A percentile compares a stretch with the other conserved stretches of the same genome.
These are phyloP conservation scores for Meloidogyne chitwoodi DNA, from an alignment of 1,140 invertebrate species.

Conservation along the genomic window DNA sequence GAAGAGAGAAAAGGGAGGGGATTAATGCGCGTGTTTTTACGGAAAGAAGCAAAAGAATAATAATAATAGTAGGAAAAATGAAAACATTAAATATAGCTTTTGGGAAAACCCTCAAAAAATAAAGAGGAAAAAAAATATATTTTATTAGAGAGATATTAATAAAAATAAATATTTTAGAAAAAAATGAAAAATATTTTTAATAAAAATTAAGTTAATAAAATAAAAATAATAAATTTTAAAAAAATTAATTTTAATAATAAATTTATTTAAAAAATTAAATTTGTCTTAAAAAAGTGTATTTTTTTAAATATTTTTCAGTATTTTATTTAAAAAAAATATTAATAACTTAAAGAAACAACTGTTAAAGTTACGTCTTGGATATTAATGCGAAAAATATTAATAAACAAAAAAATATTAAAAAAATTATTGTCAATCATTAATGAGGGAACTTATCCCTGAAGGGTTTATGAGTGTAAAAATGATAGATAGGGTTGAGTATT, in stretches of 20 bases:
- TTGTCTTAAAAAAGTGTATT: too few species aligned
- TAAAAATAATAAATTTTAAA: too few species aligned
- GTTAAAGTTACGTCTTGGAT: background rate
- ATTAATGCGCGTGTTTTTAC: background rate
- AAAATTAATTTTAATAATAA: too few species aligned
- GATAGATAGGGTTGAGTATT: background rate
- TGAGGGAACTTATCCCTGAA: background rate
- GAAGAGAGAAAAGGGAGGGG: background rate
- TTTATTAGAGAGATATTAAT: too few species aligned
- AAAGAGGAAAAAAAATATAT: background rate
- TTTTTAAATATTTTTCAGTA: too few species aligned
- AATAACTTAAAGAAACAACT: background rate
- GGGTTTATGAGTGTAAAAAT: background rate
- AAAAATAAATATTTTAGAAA: too few species aligned
- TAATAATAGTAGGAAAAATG: background rate
- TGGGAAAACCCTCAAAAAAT: background rate
- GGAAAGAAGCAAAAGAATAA: background rate
- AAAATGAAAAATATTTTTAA: too few species aligned
- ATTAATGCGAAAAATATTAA: background rate
- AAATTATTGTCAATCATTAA: too few species aligned
- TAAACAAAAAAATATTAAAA: background rate
- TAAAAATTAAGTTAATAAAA: too few species aligned
- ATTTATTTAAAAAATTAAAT: too few species aligned
- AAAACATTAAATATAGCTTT: background rate
- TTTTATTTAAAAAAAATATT: background rate